Conservation (phyloP, 2,888 invertebrate species). For the Ceriagrion tenellum region DNA sequence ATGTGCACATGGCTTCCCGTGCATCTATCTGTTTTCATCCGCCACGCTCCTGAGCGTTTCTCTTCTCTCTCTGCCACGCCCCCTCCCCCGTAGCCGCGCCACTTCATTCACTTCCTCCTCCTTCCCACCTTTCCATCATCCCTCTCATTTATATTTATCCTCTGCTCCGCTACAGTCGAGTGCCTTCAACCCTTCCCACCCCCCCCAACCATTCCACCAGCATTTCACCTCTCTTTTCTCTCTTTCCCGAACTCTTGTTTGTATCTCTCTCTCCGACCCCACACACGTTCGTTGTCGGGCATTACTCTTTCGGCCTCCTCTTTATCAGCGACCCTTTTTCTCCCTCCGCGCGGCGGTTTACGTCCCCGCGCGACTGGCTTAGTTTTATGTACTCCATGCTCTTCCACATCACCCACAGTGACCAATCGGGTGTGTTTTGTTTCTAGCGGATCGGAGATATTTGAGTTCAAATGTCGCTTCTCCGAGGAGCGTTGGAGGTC, state of each 20-base stretch:
- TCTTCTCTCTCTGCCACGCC: too few relatives aligned
- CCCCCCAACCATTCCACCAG: background rate
- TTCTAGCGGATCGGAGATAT: background rate
- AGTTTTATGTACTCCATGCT: background rate
- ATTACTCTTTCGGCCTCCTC: background rate
- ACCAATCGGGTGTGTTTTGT: background rate
- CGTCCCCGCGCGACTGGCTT: background rate
- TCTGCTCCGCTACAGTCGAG: background rate
- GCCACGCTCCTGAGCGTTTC: too few relatives aligned
- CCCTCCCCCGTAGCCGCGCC: background rate
- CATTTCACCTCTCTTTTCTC: background rate
- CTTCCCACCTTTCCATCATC: background rate
- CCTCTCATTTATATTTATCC: conserved; percentile 18
- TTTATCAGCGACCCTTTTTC: background rate
- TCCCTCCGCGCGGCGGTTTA: background rate
- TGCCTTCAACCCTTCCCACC: background rate
- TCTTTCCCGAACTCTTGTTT: background rate
- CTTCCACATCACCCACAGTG: background rate
- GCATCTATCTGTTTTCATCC: background rate
- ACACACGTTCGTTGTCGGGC: background rate
- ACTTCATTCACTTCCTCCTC: background rate
- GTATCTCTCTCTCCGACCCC: background rate
- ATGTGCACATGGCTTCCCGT: background rate
- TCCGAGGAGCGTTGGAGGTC: background rate
- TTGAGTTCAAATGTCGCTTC: background rate